Evolutionary conservation across 2,888 invertebrate genomes (phyloP).

Genomic region (Anagyrus pseudococci): DNA sequence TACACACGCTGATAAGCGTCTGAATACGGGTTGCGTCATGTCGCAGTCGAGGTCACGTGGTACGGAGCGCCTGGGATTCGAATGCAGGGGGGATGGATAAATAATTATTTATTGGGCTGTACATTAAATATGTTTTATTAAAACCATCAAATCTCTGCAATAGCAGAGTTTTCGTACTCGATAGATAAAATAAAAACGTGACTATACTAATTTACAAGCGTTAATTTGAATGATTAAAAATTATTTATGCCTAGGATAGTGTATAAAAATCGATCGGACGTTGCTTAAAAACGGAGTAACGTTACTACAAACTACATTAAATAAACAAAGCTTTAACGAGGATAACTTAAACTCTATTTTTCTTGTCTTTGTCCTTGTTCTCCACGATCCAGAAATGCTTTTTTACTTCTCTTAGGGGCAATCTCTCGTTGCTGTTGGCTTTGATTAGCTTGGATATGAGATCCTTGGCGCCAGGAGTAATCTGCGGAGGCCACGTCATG

Average conservation of each 20-base stretch:
- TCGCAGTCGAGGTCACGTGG: no score
- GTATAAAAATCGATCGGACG: no score
- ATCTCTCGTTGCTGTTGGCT: constrained; percentile 42
- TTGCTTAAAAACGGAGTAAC: not conserved
- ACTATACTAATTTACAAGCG: not conserved
- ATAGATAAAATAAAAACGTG: not conserved
- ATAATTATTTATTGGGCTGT: no score
- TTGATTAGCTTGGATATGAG: constrained; percentile 70
- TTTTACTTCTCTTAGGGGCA: constrained; percentile 43
- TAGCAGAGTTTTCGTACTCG: no score
- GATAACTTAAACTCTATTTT: not conserved
- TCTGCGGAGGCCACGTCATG: constrained; percentile 75
- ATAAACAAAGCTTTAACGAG: not conserved
- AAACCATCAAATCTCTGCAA: no score
- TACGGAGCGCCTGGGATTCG: no score
- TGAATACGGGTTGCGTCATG: no score
- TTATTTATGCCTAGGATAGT: no score
- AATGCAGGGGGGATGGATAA: no score
- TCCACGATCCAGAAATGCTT: constrained; percentile 45
- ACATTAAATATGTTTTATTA: no score
- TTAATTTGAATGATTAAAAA: no score
- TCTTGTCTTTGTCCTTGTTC: constrained; percentile 38
- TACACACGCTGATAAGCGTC: no score
- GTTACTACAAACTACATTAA: not conserved
- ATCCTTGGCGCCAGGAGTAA: constrained; percentile 77